Percentiles rank a stretch among this genome's conserved stretches.
Evolutionary conservation across 2,888 invertebrate genomes (phyloP).

Genomic region (Epinotia ramella): DNA sequence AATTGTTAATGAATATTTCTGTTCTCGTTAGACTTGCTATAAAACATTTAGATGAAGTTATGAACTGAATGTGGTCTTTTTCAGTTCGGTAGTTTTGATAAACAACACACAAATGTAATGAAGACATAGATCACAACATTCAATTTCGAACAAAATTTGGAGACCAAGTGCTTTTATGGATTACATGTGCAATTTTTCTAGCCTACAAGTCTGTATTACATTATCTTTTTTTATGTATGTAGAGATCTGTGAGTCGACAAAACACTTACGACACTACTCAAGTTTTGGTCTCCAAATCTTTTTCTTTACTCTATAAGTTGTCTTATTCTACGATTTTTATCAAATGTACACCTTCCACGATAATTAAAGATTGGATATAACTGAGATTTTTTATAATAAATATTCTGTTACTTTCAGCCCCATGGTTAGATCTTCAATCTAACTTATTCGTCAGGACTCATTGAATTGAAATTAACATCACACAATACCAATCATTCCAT

Average conservation of each 20-base stretch:
- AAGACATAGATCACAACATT: constrained; percentile 41
- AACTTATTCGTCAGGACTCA: background rate
- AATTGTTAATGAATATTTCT: constrained; percentile 3
- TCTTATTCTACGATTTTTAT: background rate
- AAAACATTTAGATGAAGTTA: constrained; percentile 16
- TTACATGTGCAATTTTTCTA: background rate
- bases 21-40: constrained; percentile 11
- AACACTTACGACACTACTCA: background rate
- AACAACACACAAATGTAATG: constrained; percentile 44
- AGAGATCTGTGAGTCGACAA: background rate
- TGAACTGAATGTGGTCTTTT: constrained; percentile 13
- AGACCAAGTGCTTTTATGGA: background rate
- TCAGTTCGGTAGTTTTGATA: constrained; percentile 20
- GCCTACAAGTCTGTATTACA: too few species aligned
- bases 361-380: constrained; percentile 3
- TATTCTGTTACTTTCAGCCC: background rate
- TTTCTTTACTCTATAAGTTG: constrained; percentile 1
- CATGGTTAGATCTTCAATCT: too few species aligned
- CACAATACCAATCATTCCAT: background rate
- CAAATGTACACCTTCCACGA: constrained; percentile 24
- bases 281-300: constrained; percentile 2
- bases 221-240: too few species aligned
- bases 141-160: constrained; percentile 26
- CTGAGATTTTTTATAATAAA: background rate
- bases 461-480: background rate